Conservation (phyloP, 1,140 invertebrate genomes). For the Saxidomus purpurata region DNA sequence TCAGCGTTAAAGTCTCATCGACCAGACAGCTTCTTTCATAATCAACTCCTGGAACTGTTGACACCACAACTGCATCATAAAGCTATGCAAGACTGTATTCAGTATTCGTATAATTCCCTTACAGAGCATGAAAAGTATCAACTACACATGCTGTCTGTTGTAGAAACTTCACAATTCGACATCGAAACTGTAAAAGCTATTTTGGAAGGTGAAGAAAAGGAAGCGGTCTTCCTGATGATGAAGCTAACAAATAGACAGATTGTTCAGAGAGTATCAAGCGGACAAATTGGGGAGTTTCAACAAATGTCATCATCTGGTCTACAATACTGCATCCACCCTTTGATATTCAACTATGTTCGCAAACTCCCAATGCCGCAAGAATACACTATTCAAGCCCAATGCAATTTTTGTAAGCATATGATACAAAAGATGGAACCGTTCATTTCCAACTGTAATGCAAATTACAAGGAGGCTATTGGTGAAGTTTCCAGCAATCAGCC, state of each 20-base stretch:
- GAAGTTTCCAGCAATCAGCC: background rate
- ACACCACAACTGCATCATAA: background rate
- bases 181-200: slow-evolving; percentile 6
- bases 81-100: background rate
- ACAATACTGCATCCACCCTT: background rate
- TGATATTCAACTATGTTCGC: background rate
- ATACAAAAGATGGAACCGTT: background rate
- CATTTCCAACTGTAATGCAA: background rate
- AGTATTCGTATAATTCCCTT: background rate
- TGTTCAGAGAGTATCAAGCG: background rate
- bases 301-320: background rate
- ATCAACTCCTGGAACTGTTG: background rate
- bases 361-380: background rate
- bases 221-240: background rate
- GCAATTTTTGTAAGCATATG: background rate
- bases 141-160: background rate
- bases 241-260: background rate
- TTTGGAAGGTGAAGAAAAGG: background rate
- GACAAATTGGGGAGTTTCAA: background rate
- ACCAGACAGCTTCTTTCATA: background rate
- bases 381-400: background rate
- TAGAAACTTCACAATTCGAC: background rate
- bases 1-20: background rate
- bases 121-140: background rate
- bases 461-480: background rate